Conservation (phyloP, 2,888 invertebrate genomes). For the Fissipunctia ypsillon region DNA sequence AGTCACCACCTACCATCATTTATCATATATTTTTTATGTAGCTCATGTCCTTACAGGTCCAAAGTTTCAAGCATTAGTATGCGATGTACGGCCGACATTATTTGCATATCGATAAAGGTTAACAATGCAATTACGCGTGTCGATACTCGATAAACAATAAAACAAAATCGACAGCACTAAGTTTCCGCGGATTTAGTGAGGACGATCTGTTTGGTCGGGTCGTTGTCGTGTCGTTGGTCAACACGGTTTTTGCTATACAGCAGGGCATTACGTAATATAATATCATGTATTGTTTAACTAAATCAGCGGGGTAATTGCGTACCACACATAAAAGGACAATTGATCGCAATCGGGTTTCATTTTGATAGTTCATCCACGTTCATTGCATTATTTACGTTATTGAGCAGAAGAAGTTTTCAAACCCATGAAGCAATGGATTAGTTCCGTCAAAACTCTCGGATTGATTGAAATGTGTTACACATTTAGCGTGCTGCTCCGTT, state of each 20-base stretch:
- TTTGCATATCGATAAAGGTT: conserved; percentile 78
- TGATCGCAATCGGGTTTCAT: too few species aligned
- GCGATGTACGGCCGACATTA: conserved; percentile 54
- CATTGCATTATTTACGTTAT: too few species aligned
- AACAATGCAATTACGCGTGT: conserved; percentile 77
- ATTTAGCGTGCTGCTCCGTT: background rate
- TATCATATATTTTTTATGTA: conserved; percentile 45
- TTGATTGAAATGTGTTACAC: too few species aligned
- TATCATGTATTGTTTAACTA: background rate
- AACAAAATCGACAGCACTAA: conserved; percentile 67
- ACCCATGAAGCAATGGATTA: too few species aligned
- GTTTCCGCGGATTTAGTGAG: conserved; percentile 46
- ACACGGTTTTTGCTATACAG: background rate
- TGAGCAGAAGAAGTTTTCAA: too few species aligned
- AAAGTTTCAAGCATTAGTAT: conserved; percentile 58
- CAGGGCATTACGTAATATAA: too few species aligned
- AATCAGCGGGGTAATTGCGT: too few species aligned
- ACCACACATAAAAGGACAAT: too few species aligned
- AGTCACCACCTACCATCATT: conserved; percentile 35
- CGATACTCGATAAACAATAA: conserved; percentile 76
- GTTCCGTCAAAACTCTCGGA: too few species aligned
- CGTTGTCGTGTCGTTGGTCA: conserved; percentile 31
- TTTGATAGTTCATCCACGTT: too few species aligned
- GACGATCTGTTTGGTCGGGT: conserved; percentile 37
- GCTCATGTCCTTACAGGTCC: conserved; percentile 28